phyloP scores from a whole-genome alignment of 2,888 invertebrate genomes.

The Protula sp. region DNA sequence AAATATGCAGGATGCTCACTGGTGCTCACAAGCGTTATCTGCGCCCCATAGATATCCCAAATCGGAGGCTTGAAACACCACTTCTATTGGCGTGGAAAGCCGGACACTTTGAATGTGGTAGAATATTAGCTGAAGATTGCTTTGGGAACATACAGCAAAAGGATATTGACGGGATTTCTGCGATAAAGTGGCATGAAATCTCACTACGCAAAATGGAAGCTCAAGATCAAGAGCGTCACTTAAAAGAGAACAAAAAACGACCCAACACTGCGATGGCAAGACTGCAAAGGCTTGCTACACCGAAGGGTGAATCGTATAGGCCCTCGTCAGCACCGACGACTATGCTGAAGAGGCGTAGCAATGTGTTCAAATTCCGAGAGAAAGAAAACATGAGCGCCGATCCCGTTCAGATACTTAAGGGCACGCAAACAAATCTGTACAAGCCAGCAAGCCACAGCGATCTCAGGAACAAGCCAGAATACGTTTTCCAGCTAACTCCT shows the following conservation, averaged over 20 bases:
- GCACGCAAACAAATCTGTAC: not conserved
- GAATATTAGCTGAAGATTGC: conserved; percentile 8
- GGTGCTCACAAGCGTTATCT: conserved; percentile 14
- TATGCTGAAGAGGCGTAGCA: not conserved
- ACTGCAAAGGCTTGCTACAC: too few relatives aligned
- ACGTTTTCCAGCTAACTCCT: conserved; percentile 27
- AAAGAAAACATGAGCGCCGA: not conserved
- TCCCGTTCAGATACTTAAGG: not conserved
- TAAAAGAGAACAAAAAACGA: not conserved
- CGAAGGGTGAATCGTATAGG: not conserved
- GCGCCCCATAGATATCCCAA: conserved; percentile 16
- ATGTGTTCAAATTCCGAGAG: not conserved
- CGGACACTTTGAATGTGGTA: conserved; percentile 7
- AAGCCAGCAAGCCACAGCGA: conserved; percentile 28
- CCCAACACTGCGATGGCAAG: not conserved
- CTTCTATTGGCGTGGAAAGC: conserved; percentile 17
- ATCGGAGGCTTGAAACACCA: conserved; percentile 21
- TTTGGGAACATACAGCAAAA: not conserved
- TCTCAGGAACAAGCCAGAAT: conserved; percentile 39
- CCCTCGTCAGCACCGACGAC: not conserved
- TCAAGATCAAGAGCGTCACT: not conserved
- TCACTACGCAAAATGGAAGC: not conserved
- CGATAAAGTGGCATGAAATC: not conserved
- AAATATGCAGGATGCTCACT: not conserved
- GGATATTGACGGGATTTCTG: not conserved